phyloP scores from a whole-genome alignment of 2,797 vertebrate species.

The Forpus xanthops region DNA sequence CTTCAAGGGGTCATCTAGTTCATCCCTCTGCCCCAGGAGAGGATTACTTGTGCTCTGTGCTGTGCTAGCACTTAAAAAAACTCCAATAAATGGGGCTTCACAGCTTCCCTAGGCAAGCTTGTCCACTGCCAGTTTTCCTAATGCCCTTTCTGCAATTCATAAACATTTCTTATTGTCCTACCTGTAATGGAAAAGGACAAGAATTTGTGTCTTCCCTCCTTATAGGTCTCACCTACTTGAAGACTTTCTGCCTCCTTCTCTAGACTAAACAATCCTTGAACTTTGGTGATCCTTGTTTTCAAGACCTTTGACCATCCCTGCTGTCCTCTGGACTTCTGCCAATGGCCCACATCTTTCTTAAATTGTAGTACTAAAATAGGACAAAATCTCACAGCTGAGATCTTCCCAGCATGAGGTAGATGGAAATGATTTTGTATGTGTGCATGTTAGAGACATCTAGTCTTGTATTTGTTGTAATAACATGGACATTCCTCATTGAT shows the following conservation, averaged over 20 bases:
- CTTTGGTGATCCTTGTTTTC: constrained; percentile 3
- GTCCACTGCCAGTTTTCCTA: neutral
- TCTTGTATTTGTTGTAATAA: neutral
- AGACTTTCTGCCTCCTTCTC: neutral
- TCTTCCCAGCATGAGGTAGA: neutral
- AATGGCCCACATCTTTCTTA: neutral
- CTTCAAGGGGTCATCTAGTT: neutral
- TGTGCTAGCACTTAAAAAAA: neutral
- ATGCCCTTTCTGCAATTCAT: neutral
- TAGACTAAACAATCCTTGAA: neutral
- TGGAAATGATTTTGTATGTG: neutral
- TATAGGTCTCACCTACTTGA: neutral
- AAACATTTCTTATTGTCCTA: neutral
- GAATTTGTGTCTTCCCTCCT: neutral
- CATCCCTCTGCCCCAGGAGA: neutral
- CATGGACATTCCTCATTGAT: neutral
- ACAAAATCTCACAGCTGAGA: neutral
- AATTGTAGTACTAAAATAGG: neutral
- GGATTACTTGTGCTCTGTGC: neutral
- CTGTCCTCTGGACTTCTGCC: neutral
- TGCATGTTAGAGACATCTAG: neutral
- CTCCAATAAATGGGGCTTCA: neutral
- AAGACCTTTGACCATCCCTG: neutral
- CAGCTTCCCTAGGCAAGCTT: neutral
- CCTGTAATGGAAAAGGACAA: neutral